Base-by-base conservation (phyloP, 2,888 invertebrate species). In the Dioctria rufipes region DNA sequence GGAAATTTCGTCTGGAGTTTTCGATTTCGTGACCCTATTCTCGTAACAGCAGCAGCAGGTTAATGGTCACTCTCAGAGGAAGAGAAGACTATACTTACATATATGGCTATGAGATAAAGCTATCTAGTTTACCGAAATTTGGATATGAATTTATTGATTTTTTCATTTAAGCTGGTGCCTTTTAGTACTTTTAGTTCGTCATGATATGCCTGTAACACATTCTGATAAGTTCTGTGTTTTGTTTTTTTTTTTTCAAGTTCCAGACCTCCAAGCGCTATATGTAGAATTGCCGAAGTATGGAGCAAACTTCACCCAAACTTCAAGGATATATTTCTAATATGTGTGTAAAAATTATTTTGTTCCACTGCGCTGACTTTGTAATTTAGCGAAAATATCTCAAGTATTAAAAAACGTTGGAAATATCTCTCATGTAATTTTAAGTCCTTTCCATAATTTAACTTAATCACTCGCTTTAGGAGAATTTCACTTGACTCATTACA, bases 401-500 rank as follows among this genome's bases (percentile, higher is more conserved):
- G 3, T 54, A 6, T 0, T 25, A 61, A 6, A 60, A 73, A 58
- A 40, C 37, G 42, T 25, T 73, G 58, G 40, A 73, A 58, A 73
- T 73, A 58, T 73, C 13, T 25, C 43, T 60, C 11, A 58, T 5
- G 43, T 42, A 42, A 58, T 60, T 58, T 73, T 58, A 60, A 73
- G 73, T 51, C 25, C 58, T 73, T 73, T 54, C 73, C 73, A 73
- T 58, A 73, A 73, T 73, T 73, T 60, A 6, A 73, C 58, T 73
- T 73, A 73, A 73, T 73, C 73, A 73, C 73, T 58, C 73, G 25
- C 54, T 54, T 73, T 39, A 51, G 58, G 58, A 25, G 25, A 73
- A 73, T 73, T 73, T 73, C 73, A 73, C 60, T 73, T 73, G 73
- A 73, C 73, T 73, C 73, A 73, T 73, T 73, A 54, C 73, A 73